A percentile compares a stretch with the other conserved stretches of the same genome.
Conservation (phyloP, 2,888 invertebrate species). For the Megalurothrips usitatus region DNA sequence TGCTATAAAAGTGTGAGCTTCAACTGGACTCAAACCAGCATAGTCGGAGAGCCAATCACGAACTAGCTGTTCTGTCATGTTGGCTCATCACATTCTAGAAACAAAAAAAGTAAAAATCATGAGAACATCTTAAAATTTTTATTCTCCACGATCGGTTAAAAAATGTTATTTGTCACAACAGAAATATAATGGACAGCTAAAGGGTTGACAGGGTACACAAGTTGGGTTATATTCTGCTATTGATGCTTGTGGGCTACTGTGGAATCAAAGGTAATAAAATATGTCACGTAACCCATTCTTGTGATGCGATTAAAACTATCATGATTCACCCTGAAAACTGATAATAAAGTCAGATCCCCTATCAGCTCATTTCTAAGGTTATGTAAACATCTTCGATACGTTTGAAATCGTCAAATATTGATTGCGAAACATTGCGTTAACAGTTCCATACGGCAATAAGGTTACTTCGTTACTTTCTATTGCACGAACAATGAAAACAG, state of each 20-base stretch:
- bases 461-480: not conserved
- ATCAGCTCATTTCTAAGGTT: not conserved
- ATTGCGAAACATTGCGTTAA: not conserved
- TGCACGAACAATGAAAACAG: not conserved
- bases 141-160: not conserved
- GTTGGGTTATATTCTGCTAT: too few relatives aligned
- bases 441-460: not conserved
- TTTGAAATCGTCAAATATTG: not conserved
- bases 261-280: too few relatives aligned
- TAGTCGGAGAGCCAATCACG: slow-evolving; percentile 80
- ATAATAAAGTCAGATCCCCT: not conserved
- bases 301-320: too few relatives aligned
- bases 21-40: slow-evolving; percentile 65
- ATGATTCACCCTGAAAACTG: not conserved
- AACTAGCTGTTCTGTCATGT: slow-evolving; percentile 50
- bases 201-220: too few relatives aligned
- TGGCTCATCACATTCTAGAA: not conserved
- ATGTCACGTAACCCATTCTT: too few relatives aligned
- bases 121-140: not conserved
- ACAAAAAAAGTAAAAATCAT: not conserved
- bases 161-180: not conserved
- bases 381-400: not conserved
- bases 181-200: too few relatives aligned
- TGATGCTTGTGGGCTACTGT: too few relatives aligned
- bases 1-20: slow-evolving; percentile 71